These are phyloP conservation scores for Myopa testacea DNA, from an alignment of 2,888 invertebrate species.

Conservation along the genomic window DNA sequence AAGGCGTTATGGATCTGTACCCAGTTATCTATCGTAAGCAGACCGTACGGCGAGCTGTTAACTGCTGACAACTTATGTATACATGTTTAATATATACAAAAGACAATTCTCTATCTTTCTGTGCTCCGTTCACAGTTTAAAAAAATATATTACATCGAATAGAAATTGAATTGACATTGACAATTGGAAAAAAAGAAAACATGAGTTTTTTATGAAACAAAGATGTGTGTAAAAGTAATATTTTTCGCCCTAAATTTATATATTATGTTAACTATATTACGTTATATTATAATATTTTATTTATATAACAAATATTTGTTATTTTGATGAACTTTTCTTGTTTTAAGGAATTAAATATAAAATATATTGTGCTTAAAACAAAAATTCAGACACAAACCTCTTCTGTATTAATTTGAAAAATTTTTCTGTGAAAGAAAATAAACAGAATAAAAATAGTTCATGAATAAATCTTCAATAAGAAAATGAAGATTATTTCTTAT, in stretches of 20 bases:
- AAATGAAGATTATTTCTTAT: no score
- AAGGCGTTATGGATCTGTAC: conserved; percentile 73
- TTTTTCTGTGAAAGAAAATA: background rate
- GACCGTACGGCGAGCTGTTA: conserved; percentile 57
- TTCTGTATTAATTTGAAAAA: conserved; percentile 14
- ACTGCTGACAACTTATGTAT: conserved; percentile 47
- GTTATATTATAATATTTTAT: no score
- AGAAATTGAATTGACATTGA: conserved; percentile 6
- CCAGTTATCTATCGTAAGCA: conserved; percentile 68
- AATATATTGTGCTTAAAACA: background rate
- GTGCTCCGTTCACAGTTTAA: background rate
- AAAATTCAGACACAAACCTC: background rate
- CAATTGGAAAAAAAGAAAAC: no score
- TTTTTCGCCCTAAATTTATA: no score
- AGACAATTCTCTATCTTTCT: conserved; percentile 13
- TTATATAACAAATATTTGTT: background rate
- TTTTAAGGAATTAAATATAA: background rate
- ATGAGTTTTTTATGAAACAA: no score
- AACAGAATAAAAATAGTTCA: background rate
- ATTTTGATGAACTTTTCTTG: background rate
- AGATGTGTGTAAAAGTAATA: no score
- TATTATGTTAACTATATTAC: no score
- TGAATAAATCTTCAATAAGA: no score
- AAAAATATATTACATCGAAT: conserved; percentile 8
- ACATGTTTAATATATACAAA: background rate